A percentile compares a stretch with the other conserved stretches of the same genome.
Conservation (phyloP, 2,113 vertebrate genomes). For the Gila orcuttii region DNA sequence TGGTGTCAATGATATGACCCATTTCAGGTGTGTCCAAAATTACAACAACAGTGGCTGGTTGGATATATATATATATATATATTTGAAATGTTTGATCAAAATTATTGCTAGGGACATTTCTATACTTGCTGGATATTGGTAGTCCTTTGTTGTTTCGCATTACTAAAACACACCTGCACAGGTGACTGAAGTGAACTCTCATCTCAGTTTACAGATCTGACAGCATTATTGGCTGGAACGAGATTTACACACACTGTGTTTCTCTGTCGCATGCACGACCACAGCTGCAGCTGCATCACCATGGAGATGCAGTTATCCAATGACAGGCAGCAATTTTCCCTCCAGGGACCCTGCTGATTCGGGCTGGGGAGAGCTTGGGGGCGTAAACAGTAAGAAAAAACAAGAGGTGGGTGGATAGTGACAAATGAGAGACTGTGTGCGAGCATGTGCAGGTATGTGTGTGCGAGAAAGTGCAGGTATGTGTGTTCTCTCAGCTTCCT, state of each 20-base stretch:
- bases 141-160: background rate
- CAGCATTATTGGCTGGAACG: background rate
- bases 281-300: constrained; percentile 55
- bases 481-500: constrained; percentile 11
- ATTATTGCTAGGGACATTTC: too few relatives aligned
- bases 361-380: constrained; percentile 34
- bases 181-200: background rate
- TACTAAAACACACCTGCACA: constrained; percentile 19
- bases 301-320: constrained; percentile 55
- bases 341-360: constrained; percentile 49
- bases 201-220: constrained; percentile 18
- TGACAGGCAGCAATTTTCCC: constrained; percentile 58
- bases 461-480: constrained; percentile 18
- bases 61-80: too few relatives aligned
- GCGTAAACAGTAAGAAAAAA: constrained; percentile 27
- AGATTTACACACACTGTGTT: constrained; percentile 11
- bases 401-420: constrained; percentile 31
- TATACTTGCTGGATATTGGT: too few relatives aligned
- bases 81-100: too few relatives aligned
- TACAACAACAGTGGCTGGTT: too few relatives aligned
- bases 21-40: too few relatives aligned
- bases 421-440: constrained; percentile 7
- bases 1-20: too few relatives aligned
- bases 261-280: constrained; percentile 24
- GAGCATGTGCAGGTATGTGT: constrained; percentile 34